Evolutionary conservation across 2,113 vertebrate species (phyloP).

Genomic region (Poecilia latipinna): DNA sequence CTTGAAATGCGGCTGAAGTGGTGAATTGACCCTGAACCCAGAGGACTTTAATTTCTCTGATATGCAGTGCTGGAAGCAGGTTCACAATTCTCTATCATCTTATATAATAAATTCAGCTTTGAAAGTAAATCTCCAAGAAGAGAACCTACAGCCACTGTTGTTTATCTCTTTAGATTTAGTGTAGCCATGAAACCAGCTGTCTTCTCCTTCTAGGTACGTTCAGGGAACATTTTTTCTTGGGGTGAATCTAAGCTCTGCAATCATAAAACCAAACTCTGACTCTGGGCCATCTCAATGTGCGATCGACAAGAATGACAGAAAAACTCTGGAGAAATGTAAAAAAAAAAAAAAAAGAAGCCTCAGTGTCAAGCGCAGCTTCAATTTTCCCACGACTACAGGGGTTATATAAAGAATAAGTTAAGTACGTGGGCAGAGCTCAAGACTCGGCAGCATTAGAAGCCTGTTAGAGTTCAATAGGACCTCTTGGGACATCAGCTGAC

Average conservation of each 20-base stretch:
- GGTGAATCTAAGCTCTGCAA: slow-evolving; percentile 32
- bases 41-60: slow-evolving; percentile 39
- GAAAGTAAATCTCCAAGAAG: slow-evolving; percentile 20
- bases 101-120: slow-evolving; percentile 51
- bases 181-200: slow-evolving; percentile 23
- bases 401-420: slow-evolving; percentile 77
- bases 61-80: slow-evolving; percentile 27
- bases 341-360: slow-evolving; percentile 16
- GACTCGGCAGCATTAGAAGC: slow-evolving; percentile 32
- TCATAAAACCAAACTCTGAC: slow-evolving; percentile 28
- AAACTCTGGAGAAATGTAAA: slow-evolving; percentile 34
- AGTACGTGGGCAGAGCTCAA: slow-evolving; percentile 66
- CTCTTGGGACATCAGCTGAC: slow-evolving; percentile 58
- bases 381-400: slow-evolving; percentile 77
- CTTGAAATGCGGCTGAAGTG: not conserved
- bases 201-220: slow-evolving; percentile 21
- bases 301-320: slow-evolving; percentile 36
- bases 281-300: slow-evolving; percentile 9
- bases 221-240: slow-evolving; percentile 26
- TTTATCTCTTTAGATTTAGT: slow-evolving; percentile 35
- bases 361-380: slow-evolving; percentile 45
- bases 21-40: not conserved
- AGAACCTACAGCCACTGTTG: slow-evolving; percentile 24
- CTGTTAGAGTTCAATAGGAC: slow-evolving; percentile 40
- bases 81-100: slow-evolving; percentile 42